Base-by-base conservation (phyloP, 2,113 vertebrate genomes). In the Donacobius atricapilla region DNA sequence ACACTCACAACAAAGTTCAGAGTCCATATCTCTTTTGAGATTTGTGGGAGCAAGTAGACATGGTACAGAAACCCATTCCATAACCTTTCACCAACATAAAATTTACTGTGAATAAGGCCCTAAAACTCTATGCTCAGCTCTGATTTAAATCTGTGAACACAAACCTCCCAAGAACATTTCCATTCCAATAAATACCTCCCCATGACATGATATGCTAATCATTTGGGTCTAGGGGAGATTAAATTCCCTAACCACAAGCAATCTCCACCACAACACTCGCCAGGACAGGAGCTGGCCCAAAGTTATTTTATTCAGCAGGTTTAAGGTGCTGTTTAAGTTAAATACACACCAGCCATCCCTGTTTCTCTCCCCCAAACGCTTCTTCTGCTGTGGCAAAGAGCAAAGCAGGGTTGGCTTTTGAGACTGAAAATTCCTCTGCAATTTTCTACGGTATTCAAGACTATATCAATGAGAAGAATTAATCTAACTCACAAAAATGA, bases 121-220 rank as follows among this genome's bases (percentile, higher is more conserved):
- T 95, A 86, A 94, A 97, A 71, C 66, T 85, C 88, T 78, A 31
- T 10, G 44, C 75, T 91, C 71, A 86, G 90, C 86, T 96, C 91
- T 96, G 96, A 97, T 97, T 97, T 96, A 97, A 97, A 96, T 84
- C 93, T 71, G 91, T 86, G 88, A 94, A 95, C 90, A 45, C 73
- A 71, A 73, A 63, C 64, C 91, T 92, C 83, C 77, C 35, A 80
- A 97, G 93, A 97, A 95, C 57, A 92, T 65, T 88, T 94, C 92
- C 71, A 94, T 89, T 94, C 83, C 83, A 94, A 96, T 92, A 97
- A 97, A 97, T 96, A 96, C 73, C 77, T 96, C 88, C 80, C 63
- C n/a, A 10, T 92, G 94, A 96, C 85, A 96, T 48, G 65, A 76
- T 71, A 95, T 92, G 94, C 91, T 95, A 96, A 97, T 71, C 73